phyloP scores from a whole-genome alignment of 2,113 vertebrate genomes.

The Lamprologus sp. region DNA sequence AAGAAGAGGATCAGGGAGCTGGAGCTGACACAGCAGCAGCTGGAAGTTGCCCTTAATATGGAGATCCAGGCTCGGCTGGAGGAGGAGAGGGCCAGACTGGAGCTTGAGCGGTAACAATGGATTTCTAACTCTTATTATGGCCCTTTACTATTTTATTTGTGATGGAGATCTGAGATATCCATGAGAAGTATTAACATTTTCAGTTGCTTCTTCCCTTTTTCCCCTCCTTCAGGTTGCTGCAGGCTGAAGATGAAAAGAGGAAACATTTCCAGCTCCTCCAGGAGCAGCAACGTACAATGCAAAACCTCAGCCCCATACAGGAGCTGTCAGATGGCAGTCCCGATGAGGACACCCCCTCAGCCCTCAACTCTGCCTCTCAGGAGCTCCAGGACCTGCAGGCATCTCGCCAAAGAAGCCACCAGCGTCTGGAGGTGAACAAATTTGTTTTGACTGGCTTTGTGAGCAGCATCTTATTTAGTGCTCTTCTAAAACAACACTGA shows the following conservation, averaged over 20 bases:
- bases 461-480: background rate
- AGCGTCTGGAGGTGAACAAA: conserved; percentile 50
- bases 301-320: background rate
- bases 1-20: conserved; percentile 67
- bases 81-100: conserved; percentile 64
- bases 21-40: conserved; percentile 66
- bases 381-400: conserved; percentile 61
- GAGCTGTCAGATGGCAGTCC: background rate
- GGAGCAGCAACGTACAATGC: conserved; percentile 45
- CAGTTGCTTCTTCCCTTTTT: background rate
- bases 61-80: conserved; percentile 71
- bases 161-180: background rate
- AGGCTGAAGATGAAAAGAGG: conserved; percentile 65
- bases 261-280: conserved; percentile 56
- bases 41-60: conserved; percentile 66
- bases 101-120: conserved; percentile 60
- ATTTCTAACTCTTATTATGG: background rate
- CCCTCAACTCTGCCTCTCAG: conserved; percentile 55
- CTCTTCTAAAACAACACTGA: background rate
- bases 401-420: conserved; percentile 56
- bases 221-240: conserved; percentile 35
- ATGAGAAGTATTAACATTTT: background rate
- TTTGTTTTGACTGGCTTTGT: background rate
- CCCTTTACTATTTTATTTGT: background rate
- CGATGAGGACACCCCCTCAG: conserved; percentile 2